Evolutionary conservation across 2,113 vertebrate species (phyloP), one percentile per base, ranked within the genome.

Genomic region (Heterochromis multidens): DNA sequence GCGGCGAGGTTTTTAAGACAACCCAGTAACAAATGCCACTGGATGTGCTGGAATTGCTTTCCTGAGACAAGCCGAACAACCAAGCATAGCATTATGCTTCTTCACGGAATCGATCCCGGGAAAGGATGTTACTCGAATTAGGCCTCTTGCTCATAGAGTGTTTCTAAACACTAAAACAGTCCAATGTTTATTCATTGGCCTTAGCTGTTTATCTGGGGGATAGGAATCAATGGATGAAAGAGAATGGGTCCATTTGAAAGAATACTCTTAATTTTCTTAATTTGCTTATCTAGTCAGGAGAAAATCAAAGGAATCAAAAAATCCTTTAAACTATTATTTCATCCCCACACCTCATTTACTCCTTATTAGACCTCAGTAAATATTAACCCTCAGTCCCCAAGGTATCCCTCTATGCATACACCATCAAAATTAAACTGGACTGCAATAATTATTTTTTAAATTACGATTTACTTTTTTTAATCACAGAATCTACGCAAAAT

Each of bases 21-120:
- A 87, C 77, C 82, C 77, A 76, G 88, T 67, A 92, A 94, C 92
- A 95, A 93, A 95, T 93, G 87, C 88, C 31, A n/a, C 81, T 65
- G 19, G 87, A 81, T 83, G 77, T 59, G 81, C 82, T 87, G 88
- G 87, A 93, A 95, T 92, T 91, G 88, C 92, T 93, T 94, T 93
- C 84, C 87, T 21, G 85, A 94, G 92, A 94, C 79, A 31, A 91
- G 87, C 88, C 82, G 85, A 93, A 94, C 92, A 93, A 89, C 85
- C 88, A 87, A 89, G 92, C 88, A 81, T 80, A 82, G 93, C 93
- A 93, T 95, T 89, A 95, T 94, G 89, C 92, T 93, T 91, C 89
- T 92, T 90, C 90, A 88, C 59, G n/a, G 85, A 90, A 94, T 95
- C 92, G 88, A 96, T 95, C 88, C 52, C 63, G 31, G 43, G 40